These are phyloP conservation scores for Colletes gigas DNA, from an alignment of 1,140 invertebrate species.

Conservation along the genomic window DNA sequence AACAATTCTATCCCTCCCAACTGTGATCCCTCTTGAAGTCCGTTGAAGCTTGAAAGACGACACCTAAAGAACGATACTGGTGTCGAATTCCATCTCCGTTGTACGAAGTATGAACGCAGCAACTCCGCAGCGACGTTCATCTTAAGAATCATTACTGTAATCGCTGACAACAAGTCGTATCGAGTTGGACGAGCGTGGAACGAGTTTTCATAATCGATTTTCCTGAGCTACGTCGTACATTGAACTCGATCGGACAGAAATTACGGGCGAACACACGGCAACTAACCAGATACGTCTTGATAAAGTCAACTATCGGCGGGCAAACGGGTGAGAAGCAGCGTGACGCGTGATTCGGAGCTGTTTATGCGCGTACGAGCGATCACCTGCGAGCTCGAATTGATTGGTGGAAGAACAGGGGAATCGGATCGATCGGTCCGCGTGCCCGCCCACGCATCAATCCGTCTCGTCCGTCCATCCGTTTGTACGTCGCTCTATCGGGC, in stretches of 20 bases:
- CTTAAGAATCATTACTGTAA: no score
- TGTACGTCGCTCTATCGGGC: constrained; percentile 37
- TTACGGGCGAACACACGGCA: not conserved
- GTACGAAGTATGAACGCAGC: no score
- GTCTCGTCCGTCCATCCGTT: constrained; percentile 38
- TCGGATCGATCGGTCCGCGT: constrained; percentile 42
- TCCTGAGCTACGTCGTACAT: no score
- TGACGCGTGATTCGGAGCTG: constrained; percentile 12
- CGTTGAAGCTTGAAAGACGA: no score
- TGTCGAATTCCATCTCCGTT: no score
- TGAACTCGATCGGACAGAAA: not conserved
- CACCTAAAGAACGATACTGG: no score
- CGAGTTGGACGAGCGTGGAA: constrained; percentile 1
- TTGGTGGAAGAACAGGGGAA: constrained; percentile 57
- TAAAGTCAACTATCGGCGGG: constrained; percentile 57
- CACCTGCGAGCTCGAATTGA: constrained; percentile 56
- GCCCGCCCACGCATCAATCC: constrained; percentile 35
- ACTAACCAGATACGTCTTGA: constrained; percentile 55
- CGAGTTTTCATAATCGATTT: no score
- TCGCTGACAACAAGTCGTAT: no score
- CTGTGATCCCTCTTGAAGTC: no score
- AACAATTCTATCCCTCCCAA: no score
- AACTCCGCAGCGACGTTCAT: no score
- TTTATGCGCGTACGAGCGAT: constrained; percentile 57
- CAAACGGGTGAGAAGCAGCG: constrained; percentile 35